Conservation (phyloP, 2,113 vertebrate species). For the Pithys albifrons region DNA sequence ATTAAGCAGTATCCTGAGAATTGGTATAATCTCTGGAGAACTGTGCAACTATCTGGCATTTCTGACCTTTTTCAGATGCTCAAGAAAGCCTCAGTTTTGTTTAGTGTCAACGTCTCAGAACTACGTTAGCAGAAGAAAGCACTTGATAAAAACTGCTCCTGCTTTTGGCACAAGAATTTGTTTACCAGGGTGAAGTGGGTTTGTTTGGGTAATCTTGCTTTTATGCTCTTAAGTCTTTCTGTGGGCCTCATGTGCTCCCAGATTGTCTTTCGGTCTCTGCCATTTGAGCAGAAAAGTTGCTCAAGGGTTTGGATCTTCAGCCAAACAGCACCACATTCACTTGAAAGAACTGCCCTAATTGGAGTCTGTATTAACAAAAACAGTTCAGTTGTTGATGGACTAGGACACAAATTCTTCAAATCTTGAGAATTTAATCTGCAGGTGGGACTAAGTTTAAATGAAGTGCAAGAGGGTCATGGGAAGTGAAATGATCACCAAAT, state of each 20-base stretch:
- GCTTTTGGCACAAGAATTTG: slow-evolving; percentile 15
- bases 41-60: not conserved
- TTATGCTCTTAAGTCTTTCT: not conserved
- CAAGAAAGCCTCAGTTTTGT: not conserved
- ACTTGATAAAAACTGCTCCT: not conserved
- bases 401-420: not conserved
- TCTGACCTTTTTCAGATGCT: not conserved
- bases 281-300: not conserved
- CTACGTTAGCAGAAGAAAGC: not conserved
- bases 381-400: not conserved
- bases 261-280: not conserved
- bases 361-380: not conserved
- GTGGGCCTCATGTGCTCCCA: not conserved
- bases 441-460: not conserved
- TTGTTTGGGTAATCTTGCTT: slow-evolving; percentile 26
- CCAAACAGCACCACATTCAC: not conserved
- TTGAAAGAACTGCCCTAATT: not conserved
- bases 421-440: not conserved
- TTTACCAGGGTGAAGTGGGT: not conserved
- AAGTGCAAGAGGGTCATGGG: not conserved
- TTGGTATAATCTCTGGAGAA: not conserved
- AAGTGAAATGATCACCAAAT: not conserved
- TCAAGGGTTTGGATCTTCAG: not conserved
- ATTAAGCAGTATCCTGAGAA: not conserved
- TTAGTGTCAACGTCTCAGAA: not conserved